Percentiles rank a stretch among this genome's conserved stretches.
These are phyloP conservation scores for Apis mellifera DNA, from an alignment of 1,140 invertebrate genomes.

Conservation along the genomic window Amel_HAv3.1 CM009934.2:10370001-10370500, in stretches of 20 bases:
- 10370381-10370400: too few relatives aligned
- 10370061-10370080: background rate
- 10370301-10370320: too few relatives aligned
- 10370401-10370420: too few relatives aligned
- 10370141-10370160: constrained; percentile 67
- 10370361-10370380: too few relatives aligned
- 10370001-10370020: constrained; percentile 65
- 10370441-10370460: background rate
- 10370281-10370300: too few relatives aligned
- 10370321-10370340: too few relatives aligned
- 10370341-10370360: too few relatives aligned
- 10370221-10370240: background rate
- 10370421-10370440: background rate
- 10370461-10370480: background rate
- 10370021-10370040: background rate
- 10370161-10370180: constrained; percentile 77
- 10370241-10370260: background rate
- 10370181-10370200: constrained; percentile 55
- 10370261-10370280: too few relatives aligned
- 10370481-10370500: background rate
- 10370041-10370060: constrained; percentile 38
- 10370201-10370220: background rate
- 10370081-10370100: constrained; percentile 43
- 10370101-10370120: constrained; percentile 71
- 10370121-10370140: constrained; percentile 73